Evolutionary conservation across 2,888 invertebrate genomes (phyloP).

Genomic region (Spisula solida): DNA sequence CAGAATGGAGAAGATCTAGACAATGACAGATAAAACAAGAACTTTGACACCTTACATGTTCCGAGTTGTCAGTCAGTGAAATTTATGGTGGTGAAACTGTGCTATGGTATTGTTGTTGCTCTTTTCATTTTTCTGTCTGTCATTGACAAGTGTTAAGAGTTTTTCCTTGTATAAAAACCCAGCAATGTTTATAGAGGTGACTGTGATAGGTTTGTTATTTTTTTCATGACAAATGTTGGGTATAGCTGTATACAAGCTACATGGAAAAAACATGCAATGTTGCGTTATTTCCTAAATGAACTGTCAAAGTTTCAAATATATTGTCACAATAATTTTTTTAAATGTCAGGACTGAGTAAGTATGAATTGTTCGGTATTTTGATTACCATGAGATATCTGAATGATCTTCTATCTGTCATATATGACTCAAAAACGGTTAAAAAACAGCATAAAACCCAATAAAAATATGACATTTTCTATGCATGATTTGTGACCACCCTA

Average conservation of each 20-base stretch:
- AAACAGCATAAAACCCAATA: too few species aligned
- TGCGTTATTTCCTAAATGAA: neutral
- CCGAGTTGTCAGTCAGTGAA: neutral
- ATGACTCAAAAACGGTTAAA: too few species aligned
- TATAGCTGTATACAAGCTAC: neutral
- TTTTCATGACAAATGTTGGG: neutral
- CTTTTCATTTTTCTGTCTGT: neutral
- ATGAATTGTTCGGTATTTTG: too few species aligned
- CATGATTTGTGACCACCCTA: too few species aligned
- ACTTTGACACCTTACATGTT: neutral
- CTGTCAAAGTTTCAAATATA: neutral
- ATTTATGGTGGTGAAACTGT: neutral
- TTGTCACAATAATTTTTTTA: neutral
- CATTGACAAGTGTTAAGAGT: constrained; percentile 11
- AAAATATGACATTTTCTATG: too few species aligned
- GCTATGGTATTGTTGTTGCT: neutral
- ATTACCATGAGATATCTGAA: too few species aligned
- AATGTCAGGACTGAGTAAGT: too few species aligned
- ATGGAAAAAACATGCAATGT: neutral
- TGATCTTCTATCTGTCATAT: too few species aligned
- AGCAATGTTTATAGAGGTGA: neutral
- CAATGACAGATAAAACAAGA: neutral
- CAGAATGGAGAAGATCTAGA: neutral
- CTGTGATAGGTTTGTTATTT: neutral
- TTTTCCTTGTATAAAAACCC: neutral